Base-by-base conservation (phyloP, 2,888 invertebrate species). In the Ormyrus labotus region DNA sequence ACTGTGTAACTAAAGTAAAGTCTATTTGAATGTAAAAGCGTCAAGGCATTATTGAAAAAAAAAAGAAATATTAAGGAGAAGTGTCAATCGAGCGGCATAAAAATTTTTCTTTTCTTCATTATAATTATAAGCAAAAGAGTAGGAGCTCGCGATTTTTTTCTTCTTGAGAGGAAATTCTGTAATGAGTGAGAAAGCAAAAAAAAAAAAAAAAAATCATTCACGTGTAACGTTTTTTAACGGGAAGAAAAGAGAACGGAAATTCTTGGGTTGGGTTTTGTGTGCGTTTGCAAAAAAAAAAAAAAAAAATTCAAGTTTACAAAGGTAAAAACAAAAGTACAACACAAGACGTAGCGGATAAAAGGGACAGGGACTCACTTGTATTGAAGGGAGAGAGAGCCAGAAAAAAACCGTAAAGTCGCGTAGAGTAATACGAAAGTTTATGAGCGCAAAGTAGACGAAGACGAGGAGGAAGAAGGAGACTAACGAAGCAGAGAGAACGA, bases 21-120 rank as follows among this genome's bases (percentile, higher is more conserved):
- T 88, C 87, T 90, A 88, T 88, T 88, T 87, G 87, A 87, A 87
- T 89, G 88, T 89, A 88, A 89, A 87, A 84, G 87, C 89, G 87
- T 88, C 88, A 85, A 85, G 63, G 58, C 79, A 82, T 79, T 79
- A 76, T 72, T 61, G 78, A 70, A 77, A 57, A n/a, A 73, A 34
- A 83, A 85, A 83, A 81, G 82, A 83, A 84, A 84, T 87, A 87
- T 86, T 86, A 88, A 87, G 87, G 87, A 88, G 87, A 87, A 86
- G 83, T 86, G 85, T 85, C 83, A 86, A 86, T 84, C 83, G 82
- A 86, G 83, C 84, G 83, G 83, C 83, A 83, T 73, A 72, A 76
- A n/a, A 70, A 81, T 71, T 78, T 77, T 77, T 78, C 45, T 78
- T 80, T 82, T 78, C 53, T 69, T 58, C 19, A 57, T 75, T 64